phyloP scores from a whole-genome alignment of 2,888 invertebrate genomes.

The Hypena proboscidalis region DNA sequence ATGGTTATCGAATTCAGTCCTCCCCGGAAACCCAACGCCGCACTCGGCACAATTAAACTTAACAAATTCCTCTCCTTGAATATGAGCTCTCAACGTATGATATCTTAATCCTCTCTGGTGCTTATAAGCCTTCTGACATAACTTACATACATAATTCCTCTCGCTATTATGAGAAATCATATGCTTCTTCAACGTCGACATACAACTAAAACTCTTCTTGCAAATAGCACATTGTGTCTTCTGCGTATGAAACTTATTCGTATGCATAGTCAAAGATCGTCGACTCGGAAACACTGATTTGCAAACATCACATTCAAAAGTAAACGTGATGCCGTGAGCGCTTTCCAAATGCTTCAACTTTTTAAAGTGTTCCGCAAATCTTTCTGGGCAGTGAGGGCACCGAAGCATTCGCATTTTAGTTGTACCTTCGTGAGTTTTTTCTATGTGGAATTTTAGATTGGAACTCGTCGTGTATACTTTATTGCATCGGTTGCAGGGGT shows the following conservation, averaged over 20 bases:
- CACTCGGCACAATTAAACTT: slow-evolving; percentile 60
- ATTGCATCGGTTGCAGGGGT: slow-evolving; percentile 70
- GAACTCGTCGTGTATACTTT: slow-evolving; percentile 78
- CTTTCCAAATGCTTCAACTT: slow-evolving; percentile 73
- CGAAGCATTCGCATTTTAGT: slow-evolving; percentile 61
- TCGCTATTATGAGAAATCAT: slow-evolving; percentile 65
- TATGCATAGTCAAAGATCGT: slow-evolving; percentile 65
- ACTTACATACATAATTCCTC: slow-evolving; percentile 62
- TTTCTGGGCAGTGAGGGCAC: slow-evolving; percentile 66
- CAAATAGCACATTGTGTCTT: slow-evolving; percentile 79
- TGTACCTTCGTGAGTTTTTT: slow-evolving; percentile 63
- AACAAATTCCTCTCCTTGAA: slow-evolving; percentile 40
- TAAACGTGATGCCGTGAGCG: slow-evolving; percentile 64
- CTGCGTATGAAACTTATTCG: slow-evolving; percentile 64
- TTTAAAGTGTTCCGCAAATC: slow-evolving; percentile 67
- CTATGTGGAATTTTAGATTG: slow-evolving; percentile 65
- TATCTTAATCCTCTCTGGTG: slow-evolving; percentile 73
- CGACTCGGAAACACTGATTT: slow-evolving; percentile 61
- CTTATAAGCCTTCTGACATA: slow-evolving; percentile 81
- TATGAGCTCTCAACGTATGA: slow-evolving; percentile 69
- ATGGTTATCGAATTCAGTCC: slow-evolving; percentile 60
- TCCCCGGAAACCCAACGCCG: slow-evolving; percentile 50
- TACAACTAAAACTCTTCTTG: slow-evolving; percentile 75
- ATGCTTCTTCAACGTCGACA: slow-evolving; percentile 64
- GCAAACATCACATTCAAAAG: slow-evolving; percentile 66